phyloP scores from a whole-genome alignment of 1,140 invertebrate genomes.

The Ips nitidus region DNA sequence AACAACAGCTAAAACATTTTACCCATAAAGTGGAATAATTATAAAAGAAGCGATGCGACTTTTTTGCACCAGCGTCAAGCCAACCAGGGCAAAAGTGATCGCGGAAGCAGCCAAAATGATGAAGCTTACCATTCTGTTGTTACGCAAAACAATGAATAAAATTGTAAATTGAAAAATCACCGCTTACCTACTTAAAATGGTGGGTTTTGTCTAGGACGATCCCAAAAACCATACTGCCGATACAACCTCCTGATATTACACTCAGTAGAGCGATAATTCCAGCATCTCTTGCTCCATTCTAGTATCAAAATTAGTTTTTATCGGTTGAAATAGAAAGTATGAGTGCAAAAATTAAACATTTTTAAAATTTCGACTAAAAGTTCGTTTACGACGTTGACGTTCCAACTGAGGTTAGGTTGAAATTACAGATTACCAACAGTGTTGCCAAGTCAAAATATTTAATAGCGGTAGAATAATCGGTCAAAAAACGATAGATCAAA shows the following conservation, averaged over 20 bases:
- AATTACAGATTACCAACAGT: too few relatives aligned
- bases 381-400: too few relatives aligned
- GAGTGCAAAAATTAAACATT: too few relatives aligned
- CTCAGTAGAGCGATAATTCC: constrained; percentile 40
- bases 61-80: constrained; percentile 20
- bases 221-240: constrained; percentile 45
- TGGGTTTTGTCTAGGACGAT: constrained; percentile 46
- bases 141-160: neutral
- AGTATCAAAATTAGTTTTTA: constrained; percentile 18
- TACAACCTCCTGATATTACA: constrained; percentile 42
- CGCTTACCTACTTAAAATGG: constrained; percentile 41
- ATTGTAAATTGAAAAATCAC: neutral
- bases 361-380: too few relatives aligned
- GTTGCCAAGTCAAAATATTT: too few relatives aligned
- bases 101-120: constrained; percentile 18
- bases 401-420: too few relatives aligned
- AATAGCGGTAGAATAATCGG: too few relatives aligned
- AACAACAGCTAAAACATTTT: constrained; percentile 12
- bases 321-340: neutral
- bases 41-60: constrained; percentile 33
- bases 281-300: constrained; percentile 40
- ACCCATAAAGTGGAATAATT: constrained; percentile 41
- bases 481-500: too few relatives aligned
- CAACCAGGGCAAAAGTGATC: constrained; percentile 20
- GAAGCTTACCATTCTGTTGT: constrained; percentile 27